Evolutionary conservation across 2,113 vertebrate species (phyloP), one percentile per base, ranked within the genome.

Genomic region (Maccullochella peelii): DNA sequence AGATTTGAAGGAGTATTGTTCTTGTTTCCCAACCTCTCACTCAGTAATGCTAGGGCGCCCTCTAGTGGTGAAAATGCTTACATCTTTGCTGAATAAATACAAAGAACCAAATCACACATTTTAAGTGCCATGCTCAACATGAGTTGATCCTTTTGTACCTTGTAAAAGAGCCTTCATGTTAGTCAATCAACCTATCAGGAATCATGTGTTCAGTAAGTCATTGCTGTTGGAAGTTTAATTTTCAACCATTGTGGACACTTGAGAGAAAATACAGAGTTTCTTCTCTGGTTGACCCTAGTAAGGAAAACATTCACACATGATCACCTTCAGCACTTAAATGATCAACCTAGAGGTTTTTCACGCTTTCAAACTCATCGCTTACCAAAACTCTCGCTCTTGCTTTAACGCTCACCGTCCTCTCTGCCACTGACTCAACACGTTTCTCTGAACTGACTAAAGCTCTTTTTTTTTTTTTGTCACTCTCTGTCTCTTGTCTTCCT

Each of bases 331-430:
- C 47, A 12, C 25, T 9, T 1, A 40, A 21, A 15, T 27, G 8
- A 15, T 73, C 11, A 55, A 30, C 25, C 6, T n/a, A 58, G 18
- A 38, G 18, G 74, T 74, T 88, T 82, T 73, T 68, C 11, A 30
- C 11, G 80, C 90, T 88, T 84, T 71, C 21, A 76, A 36, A 74
- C 91, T 63, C 73, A 16, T 54, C 30, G 90, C 88, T 91, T 55
- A 21, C n/a, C 49, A 63, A 40, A 86, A 16, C 50, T 69, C 36
- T 16, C 0, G 66, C 88, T 80, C 18, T n/a, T 47, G 88, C 89
- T 88, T 79, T 49, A 44, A 61, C 8, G 68, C 80, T 79, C 62
- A 10, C 18, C 12, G 62, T 80, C 40, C 15, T 15, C 30, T n/a
- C 27, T 3, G 12, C 27, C 25, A 42, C 25, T 1, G n/a, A 50